Conservation (phyloP, 2,113 vertebrate species). For the Crotalus viridis region DNA sequence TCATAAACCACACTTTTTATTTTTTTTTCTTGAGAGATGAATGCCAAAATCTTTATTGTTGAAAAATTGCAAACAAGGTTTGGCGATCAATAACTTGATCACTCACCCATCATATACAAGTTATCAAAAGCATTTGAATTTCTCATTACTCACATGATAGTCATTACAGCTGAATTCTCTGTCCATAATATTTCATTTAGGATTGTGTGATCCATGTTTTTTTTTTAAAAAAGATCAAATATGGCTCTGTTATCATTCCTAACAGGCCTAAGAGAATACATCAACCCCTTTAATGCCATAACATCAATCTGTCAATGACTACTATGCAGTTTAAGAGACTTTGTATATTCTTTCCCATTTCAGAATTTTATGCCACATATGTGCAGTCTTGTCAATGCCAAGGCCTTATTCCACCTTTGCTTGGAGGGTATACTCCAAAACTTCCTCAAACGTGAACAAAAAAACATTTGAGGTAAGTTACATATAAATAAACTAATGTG, state of each 20-base stretch:
- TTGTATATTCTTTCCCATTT: not conserved
- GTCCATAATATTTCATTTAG: slow-evolving; percentile 10
- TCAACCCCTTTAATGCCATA: not conserved
- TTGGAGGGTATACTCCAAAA: not conserved
- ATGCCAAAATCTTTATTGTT: slow-evolving; percentile 43
- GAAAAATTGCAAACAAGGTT: slow-evolving; percentile 35
- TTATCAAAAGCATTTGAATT: slow-evolving; percentile 31
- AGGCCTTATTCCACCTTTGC: not conserved
- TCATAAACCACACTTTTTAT: slow-evolving; percentile 34
- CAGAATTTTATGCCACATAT: not conserved
- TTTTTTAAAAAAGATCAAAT: slow-evolving; percentile 7
- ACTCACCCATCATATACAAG: slow-evolving; percentile 42
- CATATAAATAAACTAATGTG: not conserved
- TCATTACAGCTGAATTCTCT: slow-evolving; percentile 26
- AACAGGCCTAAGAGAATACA: not conserved
- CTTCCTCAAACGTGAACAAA: not conserved
- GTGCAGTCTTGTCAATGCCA: not conserved
- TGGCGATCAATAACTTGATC: slow-evolving; percentile 39
- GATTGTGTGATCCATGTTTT: not conserved
- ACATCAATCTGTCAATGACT: not conserved
- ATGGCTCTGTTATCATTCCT: not conserved
- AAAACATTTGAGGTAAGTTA: not conserved
- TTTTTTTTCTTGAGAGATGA: slow-evolving; percentile 32
- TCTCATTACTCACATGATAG: slow-evolving; percentile 38
- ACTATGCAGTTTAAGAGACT: not conserved